Base-by-base conservation (phyloP, 1,140 invertebrate genomes). In the Drusus annulatus region DNA sequence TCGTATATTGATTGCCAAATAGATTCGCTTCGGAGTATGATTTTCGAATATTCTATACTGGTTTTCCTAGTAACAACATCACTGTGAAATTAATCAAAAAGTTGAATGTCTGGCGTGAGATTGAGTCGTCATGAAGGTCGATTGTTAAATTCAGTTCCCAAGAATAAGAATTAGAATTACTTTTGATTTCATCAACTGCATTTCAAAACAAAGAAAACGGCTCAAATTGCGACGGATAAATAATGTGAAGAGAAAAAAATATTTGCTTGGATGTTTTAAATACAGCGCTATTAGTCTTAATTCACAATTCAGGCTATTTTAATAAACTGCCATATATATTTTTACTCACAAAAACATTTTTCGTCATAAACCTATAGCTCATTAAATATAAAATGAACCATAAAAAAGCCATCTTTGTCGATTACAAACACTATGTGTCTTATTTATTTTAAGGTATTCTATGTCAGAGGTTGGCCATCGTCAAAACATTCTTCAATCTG, bases 131-230 rank as follows among this genome's bases (percentile, higher is more conserved):
- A 45, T 58, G 77, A 79, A 79, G 77, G 77, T 71, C 68, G 50
- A 23, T 21, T 19, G 31, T 56, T 62, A 56, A 68, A 21, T 68
- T 69, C 52, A 51, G 51, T 79, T 79, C 65, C 68, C 77, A 73
- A 54, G 77, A 77, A 52, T 7, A 3, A 78, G 62, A 68, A 69
- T 52, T 78, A 45, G 68, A 68, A 71, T 25, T 17, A 60, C 51
- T 79, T 73, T 79, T 69, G 28, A 73, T 73, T 79, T 58, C 77
- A 79, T 65, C 77, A 52, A 73, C 50, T 79, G 25, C 77, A 79
- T 79, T 79, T 79, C 77, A 73, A 25, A 79, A 79, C 77, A 71
- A 71, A 71, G 25, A 50, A 78, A 60, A 71, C 54, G 36, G 16
- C 45, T 68, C 28, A 60, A 79, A 68, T 62, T 68, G 63, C 36